Evolutionary conservation across 1,140 invertebrate species (phyloP).

Genomic region (Belonocnema kinseyi): DNA sequence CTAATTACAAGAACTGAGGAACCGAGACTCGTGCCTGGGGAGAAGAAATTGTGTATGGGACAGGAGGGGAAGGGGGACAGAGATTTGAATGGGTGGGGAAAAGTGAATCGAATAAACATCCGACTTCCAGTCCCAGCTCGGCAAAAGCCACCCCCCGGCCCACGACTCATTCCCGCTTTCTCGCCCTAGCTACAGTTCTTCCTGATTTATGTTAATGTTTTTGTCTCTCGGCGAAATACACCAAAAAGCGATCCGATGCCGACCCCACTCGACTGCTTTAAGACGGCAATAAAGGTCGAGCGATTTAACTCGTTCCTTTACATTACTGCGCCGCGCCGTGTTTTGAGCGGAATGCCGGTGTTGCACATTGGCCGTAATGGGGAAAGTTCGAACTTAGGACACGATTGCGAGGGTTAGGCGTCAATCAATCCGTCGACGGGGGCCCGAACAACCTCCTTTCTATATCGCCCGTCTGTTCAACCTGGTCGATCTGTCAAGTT

Average conservation of each 20-base stretch:
- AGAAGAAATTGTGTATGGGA: slow-evolving; percentile 22
- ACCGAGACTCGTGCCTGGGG: slow-evolving; percentile 41
- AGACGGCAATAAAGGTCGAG: slow-evolving; percentile 72
- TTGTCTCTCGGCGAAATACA: slow-evolving; percentile 73
- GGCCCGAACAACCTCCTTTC: slow-evolving; percentile 49
- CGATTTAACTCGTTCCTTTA: slow-evolving; percentile 73
- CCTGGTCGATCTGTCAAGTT: not conserved
- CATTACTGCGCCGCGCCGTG: slow-evolving; percentile 48
- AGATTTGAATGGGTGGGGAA: slow-evolving; percentile 24
- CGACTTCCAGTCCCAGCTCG: slow-evolving; percentile 44
- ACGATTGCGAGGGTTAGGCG: slow-evolving; percentile 60
- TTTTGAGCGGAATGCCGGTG: slow-evolving; percentile 52
- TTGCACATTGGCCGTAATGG: slow-evolving; percentile 71
- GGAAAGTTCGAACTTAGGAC: slow-evolving; percentile 68
- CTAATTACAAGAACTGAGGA: slow-evolving; percentile 64
- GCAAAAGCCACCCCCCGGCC: slow-evolving; percentile 46
- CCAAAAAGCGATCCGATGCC: slow-evolving; percentile 72
- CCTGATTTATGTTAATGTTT: slow-evolving; percentile 76
- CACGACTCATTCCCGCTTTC: slow-evolving; percentile 56
- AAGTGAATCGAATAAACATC: slow-evolving; percentile 72
- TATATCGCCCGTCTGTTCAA: slow-evolving; percentile 29
- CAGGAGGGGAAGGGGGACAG: too few relatives aligned
- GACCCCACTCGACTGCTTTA: slow-evolving; percentile 68
- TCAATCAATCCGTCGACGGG: slow-evolving; percentile 68
- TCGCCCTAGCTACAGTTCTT: slow-evolving; percentile 53